A percentile compares a stretch with the other conserved stretches of the same genome.
Evolutionary conservation across 1,140 invertebrate species (phyloP).

Genomic region (Hylyphantes graminicola): DNA sequence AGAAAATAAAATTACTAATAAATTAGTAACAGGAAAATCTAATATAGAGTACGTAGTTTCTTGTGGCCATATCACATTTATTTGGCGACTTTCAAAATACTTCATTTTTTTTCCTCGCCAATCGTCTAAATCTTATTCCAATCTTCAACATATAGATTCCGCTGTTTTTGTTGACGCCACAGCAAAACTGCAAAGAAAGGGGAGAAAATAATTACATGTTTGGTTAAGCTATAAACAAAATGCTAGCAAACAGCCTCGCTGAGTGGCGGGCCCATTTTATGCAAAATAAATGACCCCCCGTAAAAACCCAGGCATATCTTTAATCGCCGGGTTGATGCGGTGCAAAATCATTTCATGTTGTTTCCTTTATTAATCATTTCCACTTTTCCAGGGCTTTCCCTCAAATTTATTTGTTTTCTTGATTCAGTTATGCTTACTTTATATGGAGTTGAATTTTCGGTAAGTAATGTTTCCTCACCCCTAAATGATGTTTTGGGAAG

Average conservation of each 20-base stretch:
- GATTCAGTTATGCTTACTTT: not conserved
- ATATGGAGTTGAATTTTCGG: not conserved
- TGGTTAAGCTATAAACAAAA: no score
- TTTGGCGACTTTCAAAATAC: no score
- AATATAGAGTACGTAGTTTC: no score
- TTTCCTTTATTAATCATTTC: conserved; percentile 39
- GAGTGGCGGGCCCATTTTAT: conserved; percentile 31
- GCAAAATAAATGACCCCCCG: conserved; percentile 35
- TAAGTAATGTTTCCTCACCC: conserved; percentile 32
- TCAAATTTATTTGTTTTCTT: conserved; percentile 28
- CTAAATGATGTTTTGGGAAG: conserved; percentile 45
- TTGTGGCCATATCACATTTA: no score
- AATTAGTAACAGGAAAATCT: no score
- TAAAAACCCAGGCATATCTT: conserved; percentile 14
- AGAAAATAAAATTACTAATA: no score
- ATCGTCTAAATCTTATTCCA: no score
- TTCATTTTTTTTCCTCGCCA: no score
- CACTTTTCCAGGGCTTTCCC: not conserved
- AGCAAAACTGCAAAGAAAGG: no score
- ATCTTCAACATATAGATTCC: no score
- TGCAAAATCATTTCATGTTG: conserved; percentile 23
- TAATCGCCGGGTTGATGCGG: conserved; percentile 26
- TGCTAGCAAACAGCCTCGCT: not conserved
- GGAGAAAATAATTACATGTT: no score
- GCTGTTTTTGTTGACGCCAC: no score